Evolutionary conservation across 2,113 vertebrate genomes (phyloP).

Genomic region (Panthera uncia): DNA sequence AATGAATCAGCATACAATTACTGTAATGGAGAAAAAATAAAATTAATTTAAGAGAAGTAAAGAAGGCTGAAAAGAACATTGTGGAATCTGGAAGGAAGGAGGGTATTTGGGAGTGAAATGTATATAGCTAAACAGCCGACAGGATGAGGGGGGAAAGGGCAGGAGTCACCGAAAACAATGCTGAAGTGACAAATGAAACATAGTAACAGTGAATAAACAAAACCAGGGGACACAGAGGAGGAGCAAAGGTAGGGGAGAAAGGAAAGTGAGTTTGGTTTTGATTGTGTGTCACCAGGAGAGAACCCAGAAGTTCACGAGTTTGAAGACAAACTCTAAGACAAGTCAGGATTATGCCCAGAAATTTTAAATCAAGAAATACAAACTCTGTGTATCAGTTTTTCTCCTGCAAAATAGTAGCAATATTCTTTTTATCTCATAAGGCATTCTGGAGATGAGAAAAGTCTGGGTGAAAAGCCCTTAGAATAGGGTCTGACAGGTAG

Average conservation of each 20-base stretch:
- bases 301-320: neutral
- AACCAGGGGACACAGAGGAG: neutral
- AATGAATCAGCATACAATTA: neutral
- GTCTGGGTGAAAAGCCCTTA: neutral
- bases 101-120: neutral
- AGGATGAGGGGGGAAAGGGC: neutral
- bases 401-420: neutral
- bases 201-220: rapidly evolving
- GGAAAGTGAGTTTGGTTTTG: neutral
- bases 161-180: neutral
- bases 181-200: neutral
- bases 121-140: neutral
- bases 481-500: neutral
- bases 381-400: neutral
- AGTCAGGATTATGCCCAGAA: neutral
- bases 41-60: neutral
- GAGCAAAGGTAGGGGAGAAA: neutral
- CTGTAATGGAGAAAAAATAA: neutral
- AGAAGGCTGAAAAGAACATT: neutral
- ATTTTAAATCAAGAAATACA: neutral
- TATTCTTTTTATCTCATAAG: neutral
- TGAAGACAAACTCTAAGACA: neutral
- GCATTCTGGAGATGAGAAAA: neutral
- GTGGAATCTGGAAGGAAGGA: neutral
- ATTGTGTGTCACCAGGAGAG: neutral